Percentiles rank a stretch among this genome's conserved stretches.
Evolutionary conservation across 2,113 vertebrate species (phyloP).

Genomic region (Gobiocypris rarus): DNA sequence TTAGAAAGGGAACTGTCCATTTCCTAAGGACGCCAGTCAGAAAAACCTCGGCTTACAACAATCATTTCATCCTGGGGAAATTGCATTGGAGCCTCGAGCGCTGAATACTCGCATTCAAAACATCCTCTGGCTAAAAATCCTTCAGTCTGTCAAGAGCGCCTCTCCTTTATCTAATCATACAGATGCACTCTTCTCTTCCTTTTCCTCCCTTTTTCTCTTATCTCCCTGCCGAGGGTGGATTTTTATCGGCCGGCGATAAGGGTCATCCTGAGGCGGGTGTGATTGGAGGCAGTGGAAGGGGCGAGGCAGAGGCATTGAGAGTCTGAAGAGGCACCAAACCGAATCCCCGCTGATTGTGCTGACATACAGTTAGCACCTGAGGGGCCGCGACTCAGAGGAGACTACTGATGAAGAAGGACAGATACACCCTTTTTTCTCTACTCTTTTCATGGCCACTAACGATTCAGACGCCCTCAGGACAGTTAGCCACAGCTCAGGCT

Average conservation of each 20-base stretch:
- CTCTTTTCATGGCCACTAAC: constrained; percentile 5
- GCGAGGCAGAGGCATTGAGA: constrained; percentile 7
- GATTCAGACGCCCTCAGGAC: constrained; percentile 16
- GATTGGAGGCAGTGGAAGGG: constrained; percentile 23
- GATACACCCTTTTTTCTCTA: constrained; percentile 13
- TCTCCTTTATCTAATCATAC: constrained; percentile 42
- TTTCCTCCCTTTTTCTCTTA: constrained; percentile 20
- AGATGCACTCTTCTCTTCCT: constrained; percentile 3
- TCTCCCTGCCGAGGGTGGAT: constrained; percentile 36
- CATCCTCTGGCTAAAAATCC: constrained; percentile 43
- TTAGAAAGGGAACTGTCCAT: constrained; percentile 23
- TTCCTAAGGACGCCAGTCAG: not conserved
- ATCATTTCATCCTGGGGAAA: constrained; percentile 28
- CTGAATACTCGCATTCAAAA: constrained; percentile 30
- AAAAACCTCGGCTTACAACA: not conserved
- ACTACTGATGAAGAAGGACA: constrained; percentile 36
- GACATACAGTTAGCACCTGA: constrained; percentile 29
- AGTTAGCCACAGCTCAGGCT: not conserved
- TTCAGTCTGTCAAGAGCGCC: constrained; percentile 46
- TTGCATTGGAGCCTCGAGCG: constrained; percentile 34
- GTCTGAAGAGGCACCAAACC: constrained; percentile 11
- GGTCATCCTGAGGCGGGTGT: constrained; percentile 18
- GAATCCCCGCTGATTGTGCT: constrained; percentile 39
- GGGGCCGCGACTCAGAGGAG: constrained; percentile 17
- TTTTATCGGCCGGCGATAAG: constrained; percentile 1